These are phyloP conservation scores for Polypedilum vanderplanki DNA, from an alignment of 1,140 invertebrate genomes.

Conservation along the genomic window DNA sequence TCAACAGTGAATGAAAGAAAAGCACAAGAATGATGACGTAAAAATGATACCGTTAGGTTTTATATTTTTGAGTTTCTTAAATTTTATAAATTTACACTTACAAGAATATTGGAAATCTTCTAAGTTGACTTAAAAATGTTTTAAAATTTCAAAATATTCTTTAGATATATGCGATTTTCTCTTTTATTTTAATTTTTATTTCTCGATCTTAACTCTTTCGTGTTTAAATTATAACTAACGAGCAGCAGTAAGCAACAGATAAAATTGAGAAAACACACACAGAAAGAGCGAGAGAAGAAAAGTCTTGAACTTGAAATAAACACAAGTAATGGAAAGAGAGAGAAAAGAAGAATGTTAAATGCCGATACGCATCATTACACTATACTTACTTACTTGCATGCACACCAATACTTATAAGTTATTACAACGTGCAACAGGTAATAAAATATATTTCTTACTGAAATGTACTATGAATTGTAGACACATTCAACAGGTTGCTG, in stretches of 20 bases:
- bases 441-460: neutral
- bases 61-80: neutral
- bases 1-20: neutral
- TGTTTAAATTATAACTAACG: neutral
- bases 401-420: neutral
- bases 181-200: neutral
- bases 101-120: neutral
- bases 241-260: neutral
- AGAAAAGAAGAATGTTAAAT: neutral
- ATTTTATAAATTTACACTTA: neutral
- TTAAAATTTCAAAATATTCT: no score
- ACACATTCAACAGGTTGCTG: neutral
- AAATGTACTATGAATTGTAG: conserved; percentile 4
- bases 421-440: neutral
- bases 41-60: conserved; percentile 1
- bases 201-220: conserved; percentile 12
- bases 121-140: no score
- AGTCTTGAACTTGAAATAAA: neutral
- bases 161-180: neutral
- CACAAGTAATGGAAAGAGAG: neutral
- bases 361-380: no score
- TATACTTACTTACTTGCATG: neutral
- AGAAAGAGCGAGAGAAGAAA: neutral
- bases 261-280: neutral
- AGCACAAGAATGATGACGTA: conserved; percentile 28